Evolutionary conservation across 92 coral and sea anemone species (phyloP).

Genomic region (Diadumene lineata): DNA sequence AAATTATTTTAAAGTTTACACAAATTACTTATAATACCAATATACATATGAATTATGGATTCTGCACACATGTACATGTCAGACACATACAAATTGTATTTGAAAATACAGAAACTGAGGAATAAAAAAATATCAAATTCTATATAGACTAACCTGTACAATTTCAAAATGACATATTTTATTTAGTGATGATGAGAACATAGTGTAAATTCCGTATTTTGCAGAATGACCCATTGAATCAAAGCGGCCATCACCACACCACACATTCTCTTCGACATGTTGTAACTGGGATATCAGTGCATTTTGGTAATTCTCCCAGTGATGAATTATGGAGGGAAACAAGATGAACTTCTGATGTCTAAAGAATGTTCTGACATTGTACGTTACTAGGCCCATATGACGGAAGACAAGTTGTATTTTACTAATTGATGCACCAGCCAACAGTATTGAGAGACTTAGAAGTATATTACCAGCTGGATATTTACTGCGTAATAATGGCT

Average conservation of each 20-base stretch:
- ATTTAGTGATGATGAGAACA: slow-evolving; percentile 30
- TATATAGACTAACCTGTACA: no score
- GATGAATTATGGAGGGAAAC: slow-evolving; percentile 41
- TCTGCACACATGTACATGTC: no score
- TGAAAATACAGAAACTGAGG: no score
- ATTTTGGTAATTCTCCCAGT: slow-evolving; percentile 51
- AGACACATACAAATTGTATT: no score
- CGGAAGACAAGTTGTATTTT: slow-evolving; percentile 36
- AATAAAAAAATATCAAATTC: no score
- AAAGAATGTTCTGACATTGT: slow-evolving; percentile 49
- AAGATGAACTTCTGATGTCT: slow-evolving; percentile 49
- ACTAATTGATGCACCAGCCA: slow-evolving; percentile 51
- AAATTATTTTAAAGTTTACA: slow-evolving; percentile 1
- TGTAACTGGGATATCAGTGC: slow-evolving; percentile 23
- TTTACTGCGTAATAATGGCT: slow-evolving; percentile 44
- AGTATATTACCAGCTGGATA: slow-evolving; percentile 52
- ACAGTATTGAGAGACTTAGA: slow-evolving; percentile 42
- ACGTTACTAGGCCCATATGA: slow-evolving; percentile 51
- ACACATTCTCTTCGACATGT: background rate
- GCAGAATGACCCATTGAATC: slow-evolving; percentile 61
- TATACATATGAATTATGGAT: no score
- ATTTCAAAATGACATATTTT: slow-evolving; percentile 54
- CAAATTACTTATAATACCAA: no score
- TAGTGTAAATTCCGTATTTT: slow-evolving; percentile 54
- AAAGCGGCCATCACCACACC: slow-evolving; percentile 70